Evolutionary conservation across 2,797 vertebrate species (phyloP).

Genomic region (Ctenopoma kingsleyae): DNA sequence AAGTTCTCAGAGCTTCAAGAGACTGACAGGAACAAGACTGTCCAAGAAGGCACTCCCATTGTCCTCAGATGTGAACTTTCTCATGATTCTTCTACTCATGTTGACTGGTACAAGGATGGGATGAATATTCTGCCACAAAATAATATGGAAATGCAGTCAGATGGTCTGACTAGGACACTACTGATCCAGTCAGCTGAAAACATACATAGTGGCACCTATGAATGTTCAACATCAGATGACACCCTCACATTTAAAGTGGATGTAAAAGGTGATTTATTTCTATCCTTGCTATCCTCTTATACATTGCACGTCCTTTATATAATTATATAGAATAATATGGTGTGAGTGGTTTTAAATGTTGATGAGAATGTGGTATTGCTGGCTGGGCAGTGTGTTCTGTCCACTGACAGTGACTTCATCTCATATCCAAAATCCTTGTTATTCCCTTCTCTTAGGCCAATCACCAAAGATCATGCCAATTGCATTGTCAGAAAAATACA

Average conservation of each 20-base stretch:
- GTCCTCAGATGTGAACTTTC: conserved; percentile 89
- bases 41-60: conserved; percentile 84
- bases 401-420: conserved; percentile 26
- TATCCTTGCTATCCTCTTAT: conserved; percentile 33
- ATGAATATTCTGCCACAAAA: conserved; percentile 78
- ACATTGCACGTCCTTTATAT: conserved; percentile 12
- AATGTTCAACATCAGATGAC: conserved; percentile 84
- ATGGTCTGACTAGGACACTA: conserved; percentile 84
- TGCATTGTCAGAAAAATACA: conserved; percentile 78
- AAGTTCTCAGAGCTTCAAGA: conserved; percentile 81
- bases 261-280: conserved; percentile 89
- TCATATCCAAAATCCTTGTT: conserved; percentile 58
- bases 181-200: conserved; percentile 81
- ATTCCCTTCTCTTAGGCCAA: conserved; percentile 75
- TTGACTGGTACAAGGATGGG: conserved; percentile 90
- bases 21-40: conserved; percentile 69
- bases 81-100: conserved; percentile 73
- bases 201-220: conserved; percentile 87
- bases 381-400: conserved; percentile 36
- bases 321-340: background rate
- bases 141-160: conserved; percentile 84
- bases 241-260: conserved; percentile 88
- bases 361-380: conserved; percentile 22
- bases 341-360: conserved; percentile 40
- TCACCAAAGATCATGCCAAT: conserved; percentile 78